Conservation (phyloP, 2,113 vertebrate species). For the Hippolais icterina region DNA sequence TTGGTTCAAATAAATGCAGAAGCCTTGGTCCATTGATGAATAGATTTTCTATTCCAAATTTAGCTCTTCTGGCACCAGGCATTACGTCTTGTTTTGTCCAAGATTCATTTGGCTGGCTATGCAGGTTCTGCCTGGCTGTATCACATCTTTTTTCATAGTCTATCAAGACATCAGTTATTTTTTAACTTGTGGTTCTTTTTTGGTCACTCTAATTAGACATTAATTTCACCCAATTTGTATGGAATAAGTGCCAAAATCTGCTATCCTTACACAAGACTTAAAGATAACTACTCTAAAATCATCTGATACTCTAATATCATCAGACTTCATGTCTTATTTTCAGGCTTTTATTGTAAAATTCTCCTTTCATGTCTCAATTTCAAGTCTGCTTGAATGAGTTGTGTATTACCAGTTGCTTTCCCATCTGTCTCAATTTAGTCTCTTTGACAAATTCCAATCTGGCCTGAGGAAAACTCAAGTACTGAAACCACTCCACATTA, state of each 20-base stretch:
- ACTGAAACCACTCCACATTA: constrained; percentile 4
- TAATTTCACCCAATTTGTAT: neutral
- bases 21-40: neutral
- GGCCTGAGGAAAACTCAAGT: constrained; percentile 42
- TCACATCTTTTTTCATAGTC: neutral
- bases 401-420: constrained; percentile 42
- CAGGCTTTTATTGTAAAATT: constrained; percentile 36
- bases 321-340: constrained; percentile 37
- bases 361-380: constrained; percentile 50
- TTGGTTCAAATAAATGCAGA: neutral
- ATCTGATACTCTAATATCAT: constrained; percentile 20
- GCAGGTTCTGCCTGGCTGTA: neutral
- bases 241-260: neutral
- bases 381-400: constrained; percentile 56
- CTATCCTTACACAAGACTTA: neutral
- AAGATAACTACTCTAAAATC: constrained; percentile 9
- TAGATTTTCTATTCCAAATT: neutral
- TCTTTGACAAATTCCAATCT: constrained; percentile 59
- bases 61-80: constrained; percentile 21
- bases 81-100: constrained; percentile 33
- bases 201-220: neutral
- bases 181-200: constrained; percentile 7
- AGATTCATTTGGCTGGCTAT: constrained; percentile 19
- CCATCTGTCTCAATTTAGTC: constrained; percentile 47
- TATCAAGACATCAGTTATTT: constrained; percentile 28